Percentiles rank a stretch among this genome's conserved stretches.
Conservation (phyloP, 2,113 vertebrate species). For the Erpornis zantholeuca region DNA sequence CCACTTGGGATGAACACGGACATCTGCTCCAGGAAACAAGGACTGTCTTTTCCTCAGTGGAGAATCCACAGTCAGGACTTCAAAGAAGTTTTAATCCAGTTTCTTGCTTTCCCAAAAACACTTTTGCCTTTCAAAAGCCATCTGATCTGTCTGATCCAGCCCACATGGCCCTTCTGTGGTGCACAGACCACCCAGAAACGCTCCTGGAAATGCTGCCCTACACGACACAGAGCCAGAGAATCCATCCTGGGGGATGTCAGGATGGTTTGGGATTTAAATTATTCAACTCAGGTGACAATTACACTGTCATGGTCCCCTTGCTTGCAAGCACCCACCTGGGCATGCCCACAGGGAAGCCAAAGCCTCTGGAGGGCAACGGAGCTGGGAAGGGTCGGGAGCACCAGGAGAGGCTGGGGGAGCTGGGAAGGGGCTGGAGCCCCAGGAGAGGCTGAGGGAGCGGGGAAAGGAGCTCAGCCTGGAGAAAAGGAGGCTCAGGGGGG, state of each 20-base stretch:
- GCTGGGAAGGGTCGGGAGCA: neutral
- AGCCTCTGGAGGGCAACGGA: neutral
- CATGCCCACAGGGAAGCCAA: neutral
- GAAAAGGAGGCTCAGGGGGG: neutral
- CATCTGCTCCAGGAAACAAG: constrained; percentile 25
- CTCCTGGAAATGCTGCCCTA: neutral
- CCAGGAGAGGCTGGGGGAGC: too few species aligned
- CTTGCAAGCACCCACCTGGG: neutral
- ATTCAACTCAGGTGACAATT: neutral
- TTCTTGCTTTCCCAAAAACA: constrained; percentile 28
- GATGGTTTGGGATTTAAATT: neutral
- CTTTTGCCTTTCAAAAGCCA: constrained; percentile 46
- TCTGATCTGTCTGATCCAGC: constrained; percentile 45
- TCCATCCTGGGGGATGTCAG: neutral
- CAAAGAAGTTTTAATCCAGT: constrained; percentile 29
- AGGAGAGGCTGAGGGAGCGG: neutral
- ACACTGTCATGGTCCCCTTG: neutral
- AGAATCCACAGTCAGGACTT: neutral
- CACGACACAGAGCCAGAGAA: neutral
- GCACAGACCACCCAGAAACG: constrained; percentile 57
- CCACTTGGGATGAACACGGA: constrained; percentile 1
- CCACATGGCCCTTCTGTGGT: constrained; percentile 43
- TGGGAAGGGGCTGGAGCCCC: neutral
- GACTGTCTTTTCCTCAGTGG: neutral
- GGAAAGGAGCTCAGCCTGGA: neutral